These are phyloP conservation scores for Rotaria sp. DNA, from an alignment of 2,888 invertebrate species.

Conservation along the genomic window DNA sequence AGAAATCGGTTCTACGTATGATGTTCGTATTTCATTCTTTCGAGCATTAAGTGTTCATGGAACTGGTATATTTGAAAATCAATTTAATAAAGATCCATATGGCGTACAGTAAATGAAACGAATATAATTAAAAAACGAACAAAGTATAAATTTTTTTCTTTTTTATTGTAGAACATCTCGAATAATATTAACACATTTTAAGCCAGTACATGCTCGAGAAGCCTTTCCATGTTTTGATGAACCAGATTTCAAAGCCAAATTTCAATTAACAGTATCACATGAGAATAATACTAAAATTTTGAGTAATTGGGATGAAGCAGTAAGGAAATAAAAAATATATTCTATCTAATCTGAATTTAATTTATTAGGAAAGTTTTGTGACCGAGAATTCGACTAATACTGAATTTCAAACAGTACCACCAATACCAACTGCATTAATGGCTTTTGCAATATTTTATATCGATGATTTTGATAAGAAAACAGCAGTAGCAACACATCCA, in stretches of 20 bases:
- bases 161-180: neutral
- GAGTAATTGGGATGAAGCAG: conserved; percentile 29
- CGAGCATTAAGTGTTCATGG: conserved; percentile 4
- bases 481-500: neutral
- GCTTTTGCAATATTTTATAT: conserved; percentile 33
- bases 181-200: conserved; percentile 32
- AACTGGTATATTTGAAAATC: conserved; percentile 1
- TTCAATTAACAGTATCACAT: conserved; percentile 29
- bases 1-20: neutral
- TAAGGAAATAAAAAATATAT: neutral
- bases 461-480: conserved; percentile 22
- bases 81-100: neutral
- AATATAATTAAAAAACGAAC: neutral
- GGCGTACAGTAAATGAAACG: neutral
- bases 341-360: neutral
- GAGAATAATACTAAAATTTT: conserved; percentile 29
- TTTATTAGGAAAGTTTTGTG: neutral
- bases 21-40: neutral
- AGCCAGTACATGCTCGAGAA: conserved; percentile 37
- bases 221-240: conserved; percentile 40
- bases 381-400: conserved; percentile 2
- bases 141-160: neutral
- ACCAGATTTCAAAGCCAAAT: conserved; percentile 35
- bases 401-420: conserved; percentile 1
- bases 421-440: conserved; percentile 31